Evolutionary conservation across 2,113 vertebrate species (phyloP), one percentile per base, ranked within the genome.

Genomic region (Entosphenus tridentatus): DNA sequence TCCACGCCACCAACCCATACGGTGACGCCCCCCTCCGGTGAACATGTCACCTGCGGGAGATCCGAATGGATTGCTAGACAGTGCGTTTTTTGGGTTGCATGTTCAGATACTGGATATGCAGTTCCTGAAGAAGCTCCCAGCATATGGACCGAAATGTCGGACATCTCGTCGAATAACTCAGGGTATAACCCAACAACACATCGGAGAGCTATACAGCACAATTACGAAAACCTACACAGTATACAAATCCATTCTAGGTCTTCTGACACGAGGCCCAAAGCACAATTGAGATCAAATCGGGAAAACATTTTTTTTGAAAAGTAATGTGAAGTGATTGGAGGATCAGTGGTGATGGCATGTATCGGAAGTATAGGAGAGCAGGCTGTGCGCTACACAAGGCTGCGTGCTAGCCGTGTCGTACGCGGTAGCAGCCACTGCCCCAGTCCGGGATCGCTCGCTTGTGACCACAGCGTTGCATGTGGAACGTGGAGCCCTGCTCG

Each of bases 361-460:
- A 21, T 69, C 57, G 14, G 18, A 9, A 56, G 54, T 10, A 69
- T 2, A 17, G n/a, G 57, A 69, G 55, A 62, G 12, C 10, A 3
- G 17, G 56, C 62, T 56, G 11, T 18, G 16, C 10, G 59, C 14
- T 58, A 39, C 57, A 56, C 56, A 55, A 7, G 56, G 56, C 55
- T 68, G 11, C 39, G 39, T 39, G 13, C n/a, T 73, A 71, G 0
- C 0, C 57, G 39, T 12, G 68, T 71, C 74, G 72, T 76, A 95
- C 91, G 82, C 89, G 84, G 68, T 97, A 96, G 79, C 93, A 97
- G 10, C 93, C 93, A 69, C 90, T 93, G 12, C 93, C 93, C 93
- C 93, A 96, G 77, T 97, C 93, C 1, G 93, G 91, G 67, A 88
- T 90, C 67, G 83, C 88, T 79, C 89, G 82, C 71, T 83, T 87